Percentiles rank a stretch among this genome's conserved stretches.
These are phyloP conservation scores for Drosophila mayri DNA, from an alignment of 1,140 invertebrate species.

Conservation along the genomic window DNA sequence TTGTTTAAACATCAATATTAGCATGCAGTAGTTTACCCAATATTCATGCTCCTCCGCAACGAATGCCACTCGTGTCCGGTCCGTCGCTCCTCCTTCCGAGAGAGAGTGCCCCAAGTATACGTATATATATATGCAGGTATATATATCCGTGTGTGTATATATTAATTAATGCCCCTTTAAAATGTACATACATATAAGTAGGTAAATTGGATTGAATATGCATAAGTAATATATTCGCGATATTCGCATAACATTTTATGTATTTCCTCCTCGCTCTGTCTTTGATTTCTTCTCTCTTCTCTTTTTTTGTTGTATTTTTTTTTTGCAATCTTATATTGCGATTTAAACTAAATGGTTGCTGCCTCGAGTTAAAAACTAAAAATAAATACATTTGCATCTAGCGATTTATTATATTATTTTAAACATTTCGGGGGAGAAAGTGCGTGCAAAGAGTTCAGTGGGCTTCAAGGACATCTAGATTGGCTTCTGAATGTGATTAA, in stretches of 20 bases:
- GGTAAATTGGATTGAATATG: conserved; percentile 70
- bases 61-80: conserved; percentile 40
- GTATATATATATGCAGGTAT: conserved; percentile 26
- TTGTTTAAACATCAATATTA: conserved; percentile 63
- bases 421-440: conserved; percentile 18
- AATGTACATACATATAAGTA: conserved; percentile 62
- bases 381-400: conserved; percentile 33
- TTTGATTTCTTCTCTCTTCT: conserved; percentile 10
- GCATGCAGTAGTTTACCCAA: conserved; percentile 42
- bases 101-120: conserved; percentile 48
- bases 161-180: conserved; percentile 64
- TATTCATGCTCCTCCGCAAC: conserved; percentile 48
- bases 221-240: conserved; percentile 52
- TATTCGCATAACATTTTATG: conserved; percentile 61
- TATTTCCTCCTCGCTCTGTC: conserved; percentile 25
- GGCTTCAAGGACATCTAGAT: conserved; percentile 52
- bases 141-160: conserved; percentile 50
- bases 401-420: conserved; percentile 21
- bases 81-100: conserved; percentile 30
- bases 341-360: conserved; percentile 48
- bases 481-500: conserved; percentile 41
- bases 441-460: conserved; percentile 32
- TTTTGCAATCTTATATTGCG: conserved; percentile 44
- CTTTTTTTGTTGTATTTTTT: conserved; percentile 40
- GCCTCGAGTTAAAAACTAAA: conserved; percentile 47